Base-by-base conservation (phyloP, 2,888 invertebrate species). In the Myopa tessellatipennis region DNA sequence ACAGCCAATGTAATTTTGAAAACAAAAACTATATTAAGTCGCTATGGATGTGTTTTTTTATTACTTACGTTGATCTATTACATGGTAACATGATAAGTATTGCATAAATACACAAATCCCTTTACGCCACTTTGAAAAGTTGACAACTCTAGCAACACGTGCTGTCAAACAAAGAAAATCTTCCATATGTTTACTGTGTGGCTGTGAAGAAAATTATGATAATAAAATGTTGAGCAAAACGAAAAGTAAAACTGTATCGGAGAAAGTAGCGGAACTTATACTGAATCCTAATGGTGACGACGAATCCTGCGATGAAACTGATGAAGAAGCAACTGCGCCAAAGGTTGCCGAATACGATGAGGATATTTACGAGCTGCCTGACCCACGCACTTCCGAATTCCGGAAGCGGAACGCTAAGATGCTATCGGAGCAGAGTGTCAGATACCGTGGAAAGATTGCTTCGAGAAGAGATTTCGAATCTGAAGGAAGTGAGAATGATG, bases 371-470 rank as follows among this genome's bases (percentile, higher is more conserved):
- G 84, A 85, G 18, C 77, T 85, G 67, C 83, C 84, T 16, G 90
- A 91, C 77, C 88, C 88, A 4, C 86, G 89, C 45, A 91, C 92
- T n/a, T 93, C 93, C 81, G 91, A 91, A 84, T 92, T 94, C 84
- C 91, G 94, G n/a, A 93, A 92, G 85, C 90, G 91, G 83, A 94
- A 93, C 86, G 90, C 93, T 3, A 91, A 92, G 85, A 89, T 94
- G 71, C 85, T 95, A 45, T 93, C 93, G 79, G 93, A 94, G 80
- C 88, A 93, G 26, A 95, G 94, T 87, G 91, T 91, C 79, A 93
- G 93, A 83, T 97, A 96, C 87, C 92, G 92, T 69, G 96, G 96
- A 0, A 92, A 93, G 88, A 93, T 93, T 81, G 89, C 91, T 1
- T 93, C 93, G 0, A 91, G 95, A 50, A 93, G 92, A 85, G 85